A percentile compares a stretch with the other conserved stretches of the same genome.
phyloP scores from a whole-genome alignment of 1,140 invertebrate species.

The Caenorhabditis remanei region DNA sequence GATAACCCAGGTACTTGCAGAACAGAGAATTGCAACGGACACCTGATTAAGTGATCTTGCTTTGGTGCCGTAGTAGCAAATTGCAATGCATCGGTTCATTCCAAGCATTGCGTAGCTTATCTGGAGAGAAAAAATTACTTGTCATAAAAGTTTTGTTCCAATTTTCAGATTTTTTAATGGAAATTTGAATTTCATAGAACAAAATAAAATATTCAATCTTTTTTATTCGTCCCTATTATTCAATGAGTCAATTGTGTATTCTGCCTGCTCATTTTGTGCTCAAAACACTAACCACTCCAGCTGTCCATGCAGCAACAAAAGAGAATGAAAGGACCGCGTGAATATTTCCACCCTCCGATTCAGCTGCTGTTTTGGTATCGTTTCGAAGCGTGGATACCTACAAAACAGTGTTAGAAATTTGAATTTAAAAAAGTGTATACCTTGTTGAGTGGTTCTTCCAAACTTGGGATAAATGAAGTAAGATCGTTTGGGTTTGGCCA shows the following conservation, averaged over 20 bases:
- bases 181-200: too few species aligned
- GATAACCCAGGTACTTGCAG: constrained; percentile 71
- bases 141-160: neutral
- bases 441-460: constrained; percentile 14
- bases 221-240: neutral
- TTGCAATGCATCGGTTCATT: constrained; percentile 74
- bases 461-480: constrained; percentile 33
- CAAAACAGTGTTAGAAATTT: neutral
- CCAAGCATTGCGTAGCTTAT: constrained; percentile 71
- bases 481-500: constrained; percentile 58
- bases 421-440: neutral
- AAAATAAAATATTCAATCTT: too few species aligned
- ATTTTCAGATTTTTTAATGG: neutral
- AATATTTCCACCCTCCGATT: constrained; percentile 16
- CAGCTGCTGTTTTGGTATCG: constrained; percentile 17
- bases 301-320: constrained; percentile 72
- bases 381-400: constrained; percentile 24
- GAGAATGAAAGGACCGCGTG: constrained; percentile 69
- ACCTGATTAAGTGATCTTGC: constrained; percentile 74
- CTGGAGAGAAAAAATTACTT: constrained; percentile 44
- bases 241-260: neutral
- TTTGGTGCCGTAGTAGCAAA: constrained; percentile 74
- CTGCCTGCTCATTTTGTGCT: too few species aligned
- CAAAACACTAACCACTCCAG: constrained; percentile 69
- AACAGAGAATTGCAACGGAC: constrained; percentile 70